Conservation (phyloP, 1,140 invertebrate genomes). For the Ostrea edulis region DNA sequence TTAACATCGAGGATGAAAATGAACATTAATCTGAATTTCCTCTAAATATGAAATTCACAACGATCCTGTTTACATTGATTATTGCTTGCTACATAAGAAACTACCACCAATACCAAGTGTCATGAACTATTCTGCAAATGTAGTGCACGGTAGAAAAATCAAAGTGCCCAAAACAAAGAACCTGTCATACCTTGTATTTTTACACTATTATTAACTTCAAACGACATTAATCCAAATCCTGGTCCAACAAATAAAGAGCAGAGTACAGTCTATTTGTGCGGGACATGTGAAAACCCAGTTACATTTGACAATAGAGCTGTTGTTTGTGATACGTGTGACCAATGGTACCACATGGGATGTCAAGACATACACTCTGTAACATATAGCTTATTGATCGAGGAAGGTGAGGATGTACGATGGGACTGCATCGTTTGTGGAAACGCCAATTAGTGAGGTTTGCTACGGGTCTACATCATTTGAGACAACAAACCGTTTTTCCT, state of each 20-base stretch:
- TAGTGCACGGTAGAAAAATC: too few relatives aligned
- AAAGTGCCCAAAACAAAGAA: too few relatives aligned
- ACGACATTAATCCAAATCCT: conserved; percentile 48
- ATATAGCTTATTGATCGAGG: conserved; percentile 44
- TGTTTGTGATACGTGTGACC: conserved; percentile 57
- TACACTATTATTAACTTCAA: conserved; percentile 12
- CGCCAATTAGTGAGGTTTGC: conserved; percentile 33
- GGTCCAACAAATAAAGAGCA: conserved; percentile 41
- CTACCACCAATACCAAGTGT: too few relatives aligned
- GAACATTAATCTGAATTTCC: too few relatives aligned
- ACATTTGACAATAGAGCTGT: conserved; percentile 57
- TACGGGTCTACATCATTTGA: not conserved
- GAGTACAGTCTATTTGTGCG: conserved; percentile 50
- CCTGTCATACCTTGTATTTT: too few relatives aligned
- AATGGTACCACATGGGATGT: conserved; percentile 57
- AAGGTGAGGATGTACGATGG: not conserved
- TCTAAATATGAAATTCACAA: too few relatives aligned
- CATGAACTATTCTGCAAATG: too few relatives aligned
- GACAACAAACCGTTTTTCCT: not conserved
- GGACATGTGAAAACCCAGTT: conserved; percentile 56
- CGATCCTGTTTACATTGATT: too few relatives aligned
- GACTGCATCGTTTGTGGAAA: conserved; percentile 43
- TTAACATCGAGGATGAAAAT: too few relatives aligned
- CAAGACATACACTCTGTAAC: conserved; percentile 54
- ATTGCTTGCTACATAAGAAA: too few relatives aligned